Percentiles rank a stretch among this genome's conserved stretches.
Evolutionary conservation across 2,797 vertebrate genomes (phyloP).

Genomic region (Onychomys leucogaster): DNA sequence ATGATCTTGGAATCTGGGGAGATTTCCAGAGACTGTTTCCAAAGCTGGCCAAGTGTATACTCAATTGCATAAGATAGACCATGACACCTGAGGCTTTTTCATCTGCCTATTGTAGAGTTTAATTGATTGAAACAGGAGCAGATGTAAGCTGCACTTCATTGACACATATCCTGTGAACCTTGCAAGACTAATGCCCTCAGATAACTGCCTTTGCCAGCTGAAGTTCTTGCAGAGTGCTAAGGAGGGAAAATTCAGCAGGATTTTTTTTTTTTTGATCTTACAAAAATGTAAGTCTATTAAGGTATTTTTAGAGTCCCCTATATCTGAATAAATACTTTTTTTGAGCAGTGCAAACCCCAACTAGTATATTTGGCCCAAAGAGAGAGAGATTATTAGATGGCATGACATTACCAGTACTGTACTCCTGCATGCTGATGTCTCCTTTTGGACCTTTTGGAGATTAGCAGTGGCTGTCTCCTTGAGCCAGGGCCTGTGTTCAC

Average conservation of each 20-base stretch:
- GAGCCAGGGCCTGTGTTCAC: not conserved
- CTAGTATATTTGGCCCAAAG: constrained; percentile 11
- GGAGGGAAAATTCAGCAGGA: not conserved
- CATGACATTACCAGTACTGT: not conserved
- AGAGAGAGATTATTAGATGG: not conserved
- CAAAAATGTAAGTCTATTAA: not conserved
- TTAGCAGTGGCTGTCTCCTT: not conserved
- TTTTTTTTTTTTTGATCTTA: constrained; percentile 3
- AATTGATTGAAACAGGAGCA: constrained; percentile 57
- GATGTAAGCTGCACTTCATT: constrained; percentile 2
- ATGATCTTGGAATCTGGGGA: not conserved
- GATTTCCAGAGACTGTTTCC: constrained; percentile 12
- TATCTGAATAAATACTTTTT: not conserved
- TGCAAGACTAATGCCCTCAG: constrained; percentile 18
- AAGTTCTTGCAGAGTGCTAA: constrained; percentile 15
- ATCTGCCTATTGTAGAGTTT: constrained; percentile 37
- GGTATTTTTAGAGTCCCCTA: not conserved
- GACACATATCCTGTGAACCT: not conserved
- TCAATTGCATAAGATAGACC: not conserved
- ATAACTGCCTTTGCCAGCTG: not conserved
- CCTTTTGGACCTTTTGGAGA: not conserved
- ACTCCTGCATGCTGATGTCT: not conserved
- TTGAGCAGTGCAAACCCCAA: not conserved
- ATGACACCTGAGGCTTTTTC: not conserved
- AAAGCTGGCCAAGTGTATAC: not conserved